Percentiles rank a stretch among this genome's conserved stretches.
phyloP scores from a whole-genome alignment of 2,797 vertebrate species.

The Triplophysa yarkandensis region DNA sequence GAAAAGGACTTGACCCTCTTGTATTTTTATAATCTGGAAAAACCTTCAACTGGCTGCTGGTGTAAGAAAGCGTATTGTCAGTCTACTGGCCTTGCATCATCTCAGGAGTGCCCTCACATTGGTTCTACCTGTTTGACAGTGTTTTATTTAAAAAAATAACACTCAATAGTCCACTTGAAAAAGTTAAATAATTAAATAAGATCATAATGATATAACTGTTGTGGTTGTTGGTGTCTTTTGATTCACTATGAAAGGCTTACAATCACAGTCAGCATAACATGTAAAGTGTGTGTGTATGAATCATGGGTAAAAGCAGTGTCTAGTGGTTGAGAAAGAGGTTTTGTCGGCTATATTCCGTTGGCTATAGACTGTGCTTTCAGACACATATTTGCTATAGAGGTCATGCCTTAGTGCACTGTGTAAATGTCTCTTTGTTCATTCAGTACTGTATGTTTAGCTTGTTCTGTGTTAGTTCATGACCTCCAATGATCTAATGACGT shows the following conservation, averaged over 20 bases:
- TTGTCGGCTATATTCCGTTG: slow-evolving; percentile 10
- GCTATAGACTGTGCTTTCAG: background rate
- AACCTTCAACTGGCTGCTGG: slow-evolving; percentile 7
- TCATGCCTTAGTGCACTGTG: background rate
- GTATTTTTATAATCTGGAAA: background rate
- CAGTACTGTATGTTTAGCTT: background rate
- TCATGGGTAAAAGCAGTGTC: background rate
- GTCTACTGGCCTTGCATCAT: background rate
- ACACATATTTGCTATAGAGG: background rate
- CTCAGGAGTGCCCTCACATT: background rate
- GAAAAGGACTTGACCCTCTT: background rate
- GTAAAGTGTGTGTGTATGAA: background rate
- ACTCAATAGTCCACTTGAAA: too few species aligned
- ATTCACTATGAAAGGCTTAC: background rate
- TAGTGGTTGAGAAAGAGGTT: background rate
- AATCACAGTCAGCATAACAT: background rate
- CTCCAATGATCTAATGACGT: background rate
- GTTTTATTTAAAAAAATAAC: background rate
- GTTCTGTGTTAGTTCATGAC: background rate
- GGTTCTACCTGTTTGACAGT: slow-evolving; percentile 2
- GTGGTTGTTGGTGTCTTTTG: slow-evolving; percentile 3
- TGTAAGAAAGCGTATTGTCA: background rate
- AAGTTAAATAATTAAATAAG: background rate
- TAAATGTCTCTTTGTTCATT: background rate
- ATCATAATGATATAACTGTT: background rate